Base-by-base conservation (phyloP, 2,888 invertebrate genomes). In the Pogonocherus hispidulus region DNA sequence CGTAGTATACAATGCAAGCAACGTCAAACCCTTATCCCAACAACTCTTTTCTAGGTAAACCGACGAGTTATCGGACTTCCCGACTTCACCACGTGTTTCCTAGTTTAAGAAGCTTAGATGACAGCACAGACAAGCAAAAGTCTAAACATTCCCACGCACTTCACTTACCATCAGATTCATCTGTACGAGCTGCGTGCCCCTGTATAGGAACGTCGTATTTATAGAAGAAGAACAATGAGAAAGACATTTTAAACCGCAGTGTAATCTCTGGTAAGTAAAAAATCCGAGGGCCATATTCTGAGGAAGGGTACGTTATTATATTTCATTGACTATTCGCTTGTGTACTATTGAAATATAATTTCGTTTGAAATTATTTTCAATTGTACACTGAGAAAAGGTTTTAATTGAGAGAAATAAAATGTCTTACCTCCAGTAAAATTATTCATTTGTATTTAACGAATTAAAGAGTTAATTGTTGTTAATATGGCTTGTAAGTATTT, bases 81-180 rank as follows among this genome's bases (percentile, higher is more conserved):
- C 70, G 65, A 70, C 66, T 73, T 64, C 27, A 70, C 73, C 77
- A 78, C 77, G 77, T 77, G 78, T 75, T 76, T 72, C 57, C 69
- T 63, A 66, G 65, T 63, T 70, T 79, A 78, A 78, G 78, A 66
- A 70, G 75, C 77, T 76, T 76, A 73, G 55, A 67, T 60, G 65
- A 66, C 72, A 73, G 68, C 70, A 70, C 63, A 74, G 70, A 72
- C 74, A 72, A 64, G 71, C 74, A 62, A 78, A 77, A 75, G 74
- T 74, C 73, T 71, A 78, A 78, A 78, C 77, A 76, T 79, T 79
- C 79, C 75, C 79, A 79, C 78, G 76, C 70, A 71, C 71, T 76
- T 74, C 63, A 69, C 63, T 66, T 71, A 54, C 60, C 63, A 37
- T 60, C 67, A 66, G 47, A 9, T 32, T 62, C 62, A 51, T 62